Conservation (phyloP, 2,113 vertebrate species). For the Tachysurus vachellii region DNA sequence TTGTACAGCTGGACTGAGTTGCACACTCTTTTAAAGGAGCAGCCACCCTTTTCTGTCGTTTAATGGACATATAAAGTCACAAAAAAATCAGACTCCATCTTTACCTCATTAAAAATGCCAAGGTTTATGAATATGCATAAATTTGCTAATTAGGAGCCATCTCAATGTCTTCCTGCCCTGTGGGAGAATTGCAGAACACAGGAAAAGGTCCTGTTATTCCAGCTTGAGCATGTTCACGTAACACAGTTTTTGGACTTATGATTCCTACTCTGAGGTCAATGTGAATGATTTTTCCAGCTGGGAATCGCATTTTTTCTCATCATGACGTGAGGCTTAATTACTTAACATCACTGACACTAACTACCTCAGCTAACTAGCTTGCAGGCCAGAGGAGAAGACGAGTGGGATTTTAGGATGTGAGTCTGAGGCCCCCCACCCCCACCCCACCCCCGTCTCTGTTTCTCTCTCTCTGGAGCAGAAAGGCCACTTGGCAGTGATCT, state of each 20-base stretch:
- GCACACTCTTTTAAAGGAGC: slow-evolving; percentile 62
- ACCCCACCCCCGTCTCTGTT: too few species aligned
- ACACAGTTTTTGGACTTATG: neutral
- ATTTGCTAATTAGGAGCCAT: neutral
- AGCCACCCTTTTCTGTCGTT: slow-evolving; percentile 19
- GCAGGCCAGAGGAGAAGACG: neutral
- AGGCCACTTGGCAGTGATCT: slow-evolving; percentile 61
- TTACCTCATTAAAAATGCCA: neutral
- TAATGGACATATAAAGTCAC: neutral
- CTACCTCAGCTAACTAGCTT: neutral
- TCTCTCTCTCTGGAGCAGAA: slow-evolving; percentile 67
- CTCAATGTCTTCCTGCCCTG: neutral
- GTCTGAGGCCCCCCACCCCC: too few species aligned
- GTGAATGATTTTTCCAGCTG: neutral
- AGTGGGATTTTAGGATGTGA: neutral
- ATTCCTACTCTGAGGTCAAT: neutral
- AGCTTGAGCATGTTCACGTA: neutral
- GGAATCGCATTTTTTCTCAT: neutral
- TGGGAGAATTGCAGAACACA: neutral
- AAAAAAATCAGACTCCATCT: neutral
- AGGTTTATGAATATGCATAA: neutral
- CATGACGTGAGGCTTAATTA: neutral
- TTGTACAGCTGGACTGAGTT: slow-evolving; percentile 53
- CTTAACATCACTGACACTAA: neutral
- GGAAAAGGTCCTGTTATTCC: neutral